phyloP scores from a whole-genome alignment of 2,888 invertebrate species.

The Geophilus truncorum region DNA sequence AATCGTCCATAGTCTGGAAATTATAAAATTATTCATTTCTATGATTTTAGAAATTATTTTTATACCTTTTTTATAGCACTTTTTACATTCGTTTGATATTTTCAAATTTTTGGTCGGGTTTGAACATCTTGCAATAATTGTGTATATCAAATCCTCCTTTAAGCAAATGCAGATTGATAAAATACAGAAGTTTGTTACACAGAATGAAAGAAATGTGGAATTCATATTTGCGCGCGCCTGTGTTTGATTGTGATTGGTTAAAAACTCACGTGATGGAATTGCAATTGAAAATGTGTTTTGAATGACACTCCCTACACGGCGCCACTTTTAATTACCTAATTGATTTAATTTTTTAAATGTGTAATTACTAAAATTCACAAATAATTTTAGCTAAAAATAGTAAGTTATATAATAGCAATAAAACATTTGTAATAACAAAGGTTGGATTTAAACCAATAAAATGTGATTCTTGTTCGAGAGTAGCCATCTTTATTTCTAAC shows the following conservation, averaged over 20 bases:
- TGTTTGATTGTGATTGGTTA: not conserved
- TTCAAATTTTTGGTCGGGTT: not conserved
- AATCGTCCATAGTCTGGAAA: not conserved
- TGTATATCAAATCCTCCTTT: not conserved
- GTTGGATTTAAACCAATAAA: not conserved
- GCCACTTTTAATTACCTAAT: not conserved
- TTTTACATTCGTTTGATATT: not conserved
- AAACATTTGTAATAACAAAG: too few relatives aligned
- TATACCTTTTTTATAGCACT: too few relatives aligned
- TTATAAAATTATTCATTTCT: too few relatives aligned
- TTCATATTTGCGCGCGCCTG: not conserved
- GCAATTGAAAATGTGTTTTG: not conserved
- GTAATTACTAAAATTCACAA: too few relatives aligned
- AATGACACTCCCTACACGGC: not conserved
- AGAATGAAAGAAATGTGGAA: not conserved
- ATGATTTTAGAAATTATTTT: not conserved
- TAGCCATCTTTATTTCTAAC: conserved; percentile 20
- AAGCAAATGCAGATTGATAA: not conserved
- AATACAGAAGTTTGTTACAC: not conserved
- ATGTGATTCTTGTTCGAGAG: not conserved
- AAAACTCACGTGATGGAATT: not conserved
- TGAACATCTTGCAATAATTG: not conserved
- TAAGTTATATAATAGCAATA: not conserved
- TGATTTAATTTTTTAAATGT: not conserved
- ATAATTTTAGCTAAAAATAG: not conserved